Base-by-base conservation (phyloP, 1,140 invertebrate species). In the Drosophila bifasciata region DNA sequence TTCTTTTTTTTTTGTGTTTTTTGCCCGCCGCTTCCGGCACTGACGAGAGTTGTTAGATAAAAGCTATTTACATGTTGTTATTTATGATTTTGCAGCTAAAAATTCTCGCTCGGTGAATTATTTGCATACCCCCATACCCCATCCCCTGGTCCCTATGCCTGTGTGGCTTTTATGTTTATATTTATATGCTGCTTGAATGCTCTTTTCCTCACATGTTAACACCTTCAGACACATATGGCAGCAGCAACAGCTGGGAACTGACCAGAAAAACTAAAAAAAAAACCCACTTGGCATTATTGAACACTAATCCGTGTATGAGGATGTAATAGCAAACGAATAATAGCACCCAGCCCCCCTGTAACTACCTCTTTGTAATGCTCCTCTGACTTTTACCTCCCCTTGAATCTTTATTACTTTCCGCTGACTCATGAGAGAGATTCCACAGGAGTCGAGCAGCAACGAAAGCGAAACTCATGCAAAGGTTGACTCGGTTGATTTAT, bases 21-120 rank as follows among this genome's bases (percentile, higher is more conserved):
- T 58, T 40, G 44, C 50, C 62, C 58, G 61, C 62, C 58, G 61
- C 64, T 88, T 86, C 83, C 83, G 81, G 11, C 83, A 76, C 59
- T 85, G 81, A 85, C 81, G 81, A 85, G 81, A 86, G 83, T 85
- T 83, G 83, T 88, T 86, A 88, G 83, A 86, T 86, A 86, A 86
- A 88, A 88, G 83, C 83, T 88, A 86, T 86, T 86, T 88, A 86
- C 83, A 88, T 86, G 78, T 88, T 86, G 81, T 86, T 86, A 86
- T 86, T 86, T 86, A 86, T 86, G 83, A 88, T 88, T 86, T 86
- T 88, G 83, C 83, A 83, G 83, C 85, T 88, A 76, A 86, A 86
- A 88, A 81, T 86, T 83, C 78, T 85, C 61, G 81, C 78, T 85
- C 61, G 68, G 70, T 81, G 83, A 88, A 80, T 80, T 74, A 75